Base-by-base conservation (phyloP, 1,140 invertebrate species). In the Philopotamus ludificatus region DNA sequence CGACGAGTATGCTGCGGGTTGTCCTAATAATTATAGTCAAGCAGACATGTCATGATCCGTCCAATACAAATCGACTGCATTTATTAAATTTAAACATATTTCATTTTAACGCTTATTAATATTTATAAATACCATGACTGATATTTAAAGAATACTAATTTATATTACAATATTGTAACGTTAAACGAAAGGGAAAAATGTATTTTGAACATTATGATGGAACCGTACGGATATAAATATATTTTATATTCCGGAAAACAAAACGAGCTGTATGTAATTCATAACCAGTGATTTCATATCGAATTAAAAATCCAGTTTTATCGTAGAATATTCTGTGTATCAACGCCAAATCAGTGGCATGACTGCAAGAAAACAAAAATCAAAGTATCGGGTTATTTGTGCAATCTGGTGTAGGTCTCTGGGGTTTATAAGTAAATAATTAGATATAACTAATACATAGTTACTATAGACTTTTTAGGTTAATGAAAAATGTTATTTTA, bases 341-440 rank as follows among this genome's bases (percentile, higher is more conserved):
- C n/a, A n/a, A 34, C 4, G 66, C 65, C 63, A 66, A 69, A 65
- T 67, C 65, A 63, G n/a, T 75, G 79, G 79, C 77, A 75, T 75
- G 79, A 80, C 79, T 81, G 79, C 77, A 78, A 70, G 50, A 55
- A 77, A 77, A 78, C 61, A 79, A 80, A n/a, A 80, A 81, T 78
- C 78, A 81, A 81, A 81, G 77, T 82, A 82, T 81, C 79, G 79
- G 79, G 79, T 82, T 81, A 81, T 80, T 79, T 81, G 79, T 82
- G 80, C 80, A 82, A 82, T 82, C 78, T 79, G 79, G 79, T 82
- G 79, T 79, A 76, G 80, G 79, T 79, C 76, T 76, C 76, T 79
- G 78, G 74, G 74, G 77, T 79, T 70, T 70, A 68, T 76, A 78
- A 79, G 73, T 72, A 70, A 78, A 71, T 53, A 57, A 50, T n/a